Evolutionary conservation across 2,113 vertebrate genomes (phyloP).

Genomic region (Ammospiza caudacuta): DNA sequence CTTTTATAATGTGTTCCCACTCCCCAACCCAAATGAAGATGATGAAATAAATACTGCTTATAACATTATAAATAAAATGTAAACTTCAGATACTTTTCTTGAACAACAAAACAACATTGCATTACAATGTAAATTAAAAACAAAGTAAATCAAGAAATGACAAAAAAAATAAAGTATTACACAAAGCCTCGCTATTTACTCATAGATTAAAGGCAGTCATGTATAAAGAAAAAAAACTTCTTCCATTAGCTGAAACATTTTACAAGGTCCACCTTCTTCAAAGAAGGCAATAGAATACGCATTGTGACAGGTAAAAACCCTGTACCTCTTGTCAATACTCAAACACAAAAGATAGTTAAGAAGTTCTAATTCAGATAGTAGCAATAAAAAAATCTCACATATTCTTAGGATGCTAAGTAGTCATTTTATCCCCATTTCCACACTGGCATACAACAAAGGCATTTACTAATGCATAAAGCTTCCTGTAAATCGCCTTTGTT

Average conservation of each 20-base stretch:
- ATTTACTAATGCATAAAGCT: constrained; percentile 82
- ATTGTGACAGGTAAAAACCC: constrained; percentile 87
- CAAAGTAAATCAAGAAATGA: constrained; percentile 79
- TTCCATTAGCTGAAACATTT: constrained; percentile 87
- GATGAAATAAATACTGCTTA: constrained; percentile 85
- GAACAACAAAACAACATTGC: constrained; percentile 74
- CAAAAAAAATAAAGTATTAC: constrained; percentile 62
- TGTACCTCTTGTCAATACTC: constrained; percentile 85
- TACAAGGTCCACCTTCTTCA: constrained; percentile 87
- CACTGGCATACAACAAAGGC: constrained; percentile 91
- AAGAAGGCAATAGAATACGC: constrained; percentile 88
- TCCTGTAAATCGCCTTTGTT: constrained; percentile 83
- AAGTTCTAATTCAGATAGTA: constrained; percentile 90
- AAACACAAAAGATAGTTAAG: constrained; percentile 89
- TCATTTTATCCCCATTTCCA: constrained; percentile 87
- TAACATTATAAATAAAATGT: constrained; percentile 83
- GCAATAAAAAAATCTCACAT: constrained; percentile 87
- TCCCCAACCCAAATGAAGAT: constrained; percentile 87
- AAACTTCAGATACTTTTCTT: constrained; percentile 80
- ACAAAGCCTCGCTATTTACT: constrained; percentile 85
- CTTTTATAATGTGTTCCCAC: constrained; percentile 88
- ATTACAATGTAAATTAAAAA: constrained; percentile 79
- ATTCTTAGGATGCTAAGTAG: constrained; percentile 91
- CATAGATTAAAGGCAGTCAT: constrained; percentile 84
- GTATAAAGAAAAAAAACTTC: constrained; percentile 76